Conservation (phyloP, 2,113 vertebrate genomes). For the Aegotheles bennettii region DNA sequence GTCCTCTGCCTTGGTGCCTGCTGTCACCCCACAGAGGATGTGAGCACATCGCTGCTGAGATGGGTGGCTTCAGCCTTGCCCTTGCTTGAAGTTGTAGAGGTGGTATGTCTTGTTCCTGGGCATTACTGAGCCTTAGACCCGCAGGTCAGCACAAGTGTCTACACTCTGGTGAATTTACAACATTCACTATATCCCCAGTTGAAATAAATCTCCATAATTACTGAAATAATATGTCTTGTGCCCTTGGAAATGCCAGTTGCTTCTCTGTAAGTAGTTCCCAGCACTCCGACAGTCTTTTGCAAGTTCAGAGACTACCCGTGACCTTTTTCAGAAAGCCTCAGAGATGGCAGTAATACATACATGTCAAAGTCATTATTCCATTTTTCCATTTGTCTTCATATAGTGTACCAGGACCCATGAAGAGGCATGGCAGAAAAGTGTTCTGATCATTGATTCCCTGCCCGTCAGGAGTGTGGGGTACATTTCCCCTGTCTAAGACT, state of each 20-base stretch:
- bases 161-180: neutral
- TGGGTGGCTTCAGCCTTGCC: no score
- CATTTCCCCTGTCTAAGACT: no score
- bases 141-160: no score
- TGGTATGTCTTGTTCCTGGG: no score
- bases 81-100: no score
- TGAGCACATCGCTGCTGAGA: no score
- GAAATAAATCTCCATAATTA: neutral
- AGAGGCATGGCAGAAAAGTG: neutral
- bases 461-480: fast-evolving
- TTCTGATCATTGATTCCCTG: neutral
- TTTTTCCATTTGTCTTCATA: neutral
- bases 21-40: neutral
- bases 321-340: neutral
- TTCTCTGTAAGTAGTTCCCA: neutral
- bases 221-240: neutral
- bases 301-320: neutral
- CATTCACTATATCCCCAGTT: neutral
- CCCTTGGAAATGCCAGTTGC: neutral
- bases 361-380: neutral
- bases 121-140: no score
- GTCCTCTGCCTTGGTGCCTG: neutral
- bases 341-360: neutral
- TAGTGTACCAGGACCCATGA: neutral
- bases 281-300: neutral